Base-by-base conservation (phyloP, 2,113 vertebrate genomes). In the Scatophagus argus region DNA sequence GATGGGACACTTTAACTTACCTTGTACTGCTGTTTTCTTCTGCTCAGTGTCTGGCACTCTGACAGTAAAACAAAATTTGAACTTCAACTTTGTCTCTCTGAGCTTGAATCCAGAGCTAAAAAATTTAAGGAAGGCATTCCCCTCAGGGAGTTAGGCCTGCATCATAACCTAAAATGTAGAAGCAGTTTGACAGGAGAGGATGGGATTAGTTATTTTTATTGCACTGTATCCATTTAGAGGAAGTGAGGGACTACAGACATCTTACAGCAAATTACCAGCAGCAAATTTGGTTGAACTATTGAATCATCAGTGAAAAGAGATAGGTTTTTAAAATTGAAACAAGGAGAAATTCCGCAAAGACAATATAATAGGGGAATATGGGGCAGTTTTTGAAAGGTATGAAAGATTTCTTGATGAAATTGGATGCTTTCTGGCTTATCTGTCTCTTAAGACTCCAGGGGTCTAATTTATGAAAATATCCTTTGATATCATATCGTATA, bases 151-250 rank as follows among this genome's bases (percentile, higher is more conserved):
- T 23, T 19, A 3, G 41, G 47, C 41, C 77, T 66, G 60, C 39
- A 63, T 64, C 51, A 59, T 70, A 80, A 70, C 60, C 74, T 77
- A 69, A 79, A 85, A 80, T 74, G 81, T 81, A 80, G 51, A 85
- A 81, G 29, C 9, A 44, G 41, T 67, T 41, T 74, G 73, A 77
- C 69, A 68, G 75, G 27, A 80, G 38, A 65, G 39, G 79, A 86
- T 39, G 23, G 14, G 38, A 68, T 77, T 11, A 43, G 60, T 69
- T 78, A 60, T 73, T 81, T 78, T 67, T 68, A 76, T 85, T 80
- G 32, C 56, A 25, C 36, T 63, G 41, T 5, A 38, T 74, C 36
- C 29, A 67, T 66, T 61, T 6, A 74, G 29, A 70, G 7, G 27
- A 41, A 61, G 17, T 25, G 6, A 11, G 2, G 47, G 58, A 59